Conservation (phyloP, 2,797 vertebrate species). For the Melanotaenia nigrans region DNA sequence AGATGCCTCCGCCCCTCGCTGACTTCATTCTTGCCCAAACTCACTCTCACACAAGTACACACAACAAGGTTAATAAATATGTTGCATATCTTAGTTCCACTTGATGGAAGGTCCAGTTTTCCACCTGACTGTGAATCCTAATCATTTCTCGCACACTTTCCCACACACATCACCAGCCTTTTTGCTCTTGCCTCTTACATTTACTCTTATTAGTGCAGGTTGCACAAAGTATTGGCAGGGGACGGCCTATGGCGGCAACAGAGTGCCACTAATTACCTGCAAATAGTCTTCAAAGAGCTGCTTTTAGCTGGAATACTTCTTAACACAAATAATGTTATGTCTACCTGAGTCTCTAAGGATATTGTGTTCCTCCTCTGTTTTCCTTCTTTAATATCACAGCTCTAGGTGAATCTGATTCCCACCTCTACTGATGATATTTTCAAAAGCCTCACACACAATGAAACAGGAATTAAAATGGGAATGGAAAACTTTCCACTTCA, state of each 20-base stretch:
- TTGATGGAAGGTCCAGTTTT: slow-evolving; percentile 57
- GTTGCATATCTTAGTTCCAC: slow-evolving; percentile 73
- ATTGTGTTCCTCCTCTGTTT: background rate
- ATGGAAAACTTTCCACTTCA: no score
- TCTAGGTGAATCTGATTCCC: background rate
- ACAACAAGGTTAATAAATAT: slow-evolving; percentile 17
- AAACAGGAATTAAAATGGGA: slow-evolving; percentile 32
- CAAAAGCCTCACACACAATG: background rate
- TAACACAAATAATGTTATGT: slow-evolving; percentile 3
- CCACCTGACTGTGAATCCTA: slow-evolving; percentile 74
- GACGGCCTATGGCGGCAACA: background rate
- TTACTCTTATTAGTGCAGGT: slow-evolving; percentile 9
- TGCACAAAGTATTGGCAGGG: background rate
- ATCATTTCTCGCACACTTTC: slow-evolving; percentile 41
- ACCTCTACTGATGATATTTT: background rate
- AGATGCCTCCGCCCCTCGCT: slow-evolving; percentile 28
- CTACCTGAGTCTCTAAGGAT: background rate
- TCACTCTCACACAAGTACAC: slow-evolving; percentile 16
- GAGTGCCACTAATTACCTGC: slow-evolving; percentile 22
- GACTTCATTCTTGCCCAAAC: slow-evolving; percentile 28
- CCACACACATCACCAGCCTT: slow-evolving; percentile 34
- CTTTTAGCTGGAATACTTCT: slow-evolving; percentile 8
- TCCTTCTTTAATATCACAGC: background rate
- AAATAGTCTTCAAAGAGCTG: background rate
- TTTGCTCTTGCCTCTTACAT: slow-evolving; percentile 11